phyloP scores from a whole-genome alignment of 2,113 vertebrate species.

The Anguilla rostrata region DNA sequence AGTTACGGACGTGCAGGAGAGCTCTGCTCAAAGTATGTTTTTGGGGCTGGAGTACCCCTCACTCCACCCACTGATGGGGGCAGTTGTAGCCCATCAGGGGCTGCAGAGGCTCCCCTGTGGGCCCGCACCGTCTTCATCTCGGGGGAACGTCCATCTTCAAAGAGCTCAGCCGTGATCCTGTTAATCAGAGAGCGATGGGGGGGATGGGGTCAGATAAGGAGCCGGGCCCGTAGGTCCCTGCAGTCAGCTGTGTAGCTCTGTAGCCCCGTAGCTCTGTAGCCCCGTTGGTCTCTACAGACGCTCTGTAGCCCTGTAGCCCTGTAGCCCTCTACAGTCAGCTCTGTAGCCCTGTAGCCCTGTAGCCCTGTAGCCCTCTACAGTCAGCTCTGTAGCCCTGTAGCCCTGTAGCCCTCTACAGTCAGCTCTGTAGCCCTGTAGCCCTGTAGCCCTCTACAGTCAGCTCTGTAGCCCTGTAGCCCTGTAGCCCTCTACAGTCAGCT shows the following conservation, averaged over 20 bases:
- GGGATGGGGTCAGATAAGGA: constrained; percentile 48
- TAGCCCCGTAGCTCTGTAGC: not conserved
- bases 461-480: too few species aligned
- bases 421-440: not conserved
- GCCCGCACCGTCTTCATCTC: constrained; percentile 7
- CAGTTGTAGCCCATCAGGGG: not conserved
- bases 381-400: not conserved
- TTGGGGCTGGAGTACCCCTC: not conserved
- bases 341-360: too few species aligned
- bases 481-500: too few species aligned
- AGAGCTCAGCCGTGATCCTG: constrained; percentile 53
- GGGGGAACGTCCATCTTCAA: constrained; percentile 47
- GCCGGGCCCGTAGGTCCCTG: constrained; percentile 2
- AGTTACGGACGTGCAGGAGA: not conserved
- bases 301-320: constrained; percentile 17
- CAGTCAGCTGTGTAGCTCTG: constrained; percentile 40
- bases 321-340: too few species aligned
- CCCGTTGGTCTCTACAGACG: constrained; percentile 14
- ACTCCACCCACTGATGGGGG: not conserved
- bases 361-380: too few species aligned
- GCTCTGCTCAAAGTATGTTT: not conserved
- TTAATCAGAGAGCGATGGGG: constrained; percentile 55
- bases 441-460: too few species aligned
- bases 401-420: constrained; percentile 3
- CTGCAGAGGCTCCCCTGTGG: not conserved